phyloP scores from a whole-genome alignment of 2,797 vertebrate genomes.

The Crenichthys baileyi region DNA sequence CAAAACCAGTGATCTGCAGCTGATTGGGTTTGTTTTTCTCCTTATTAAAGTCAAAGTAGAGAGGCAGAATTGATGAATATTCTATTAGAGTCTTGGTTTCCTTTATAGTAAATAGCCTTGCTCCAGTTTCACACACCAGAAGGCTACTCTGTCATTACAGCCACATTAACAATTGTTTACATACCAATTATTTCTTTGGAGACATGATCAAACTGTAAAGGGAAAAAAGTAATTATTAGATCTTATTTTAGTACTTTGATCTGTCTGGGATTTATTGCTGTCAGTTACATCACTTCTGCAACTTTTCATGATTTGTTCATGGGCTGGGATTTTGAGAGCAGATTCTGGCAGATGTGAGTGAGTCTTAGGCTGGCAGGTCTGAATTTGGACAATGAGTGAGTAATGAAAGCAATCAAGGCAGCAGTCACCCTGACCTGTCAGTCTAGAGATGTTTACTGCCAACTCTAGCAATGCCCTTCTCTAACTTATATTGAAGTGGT shows the following conservation, averaged over 20 bases:
- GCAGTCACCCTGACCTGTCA: slow-evolving; percentile 64
- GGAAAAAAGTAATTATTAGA: slow-evolving; percentile 9
- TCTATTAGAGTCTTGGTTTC: slow-evolving; percentile 65
- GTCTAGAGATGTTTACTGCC: slow-evolving; percentile 69
- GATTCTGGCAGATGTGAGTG: slow-evolving; percentile 30
- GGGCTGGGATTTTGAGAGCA: slow-evolving; percentile 7
- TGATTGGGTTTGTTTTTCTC: slow-evolving; percentile 70
- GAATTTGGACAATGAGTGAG: slow-evolving; percentile 60
- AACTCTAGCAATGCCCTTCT: slow-evolving; percentile 56
- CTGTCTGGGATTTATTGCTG: slow-evolving; percentile 14
- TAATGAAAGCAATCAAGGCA: slow-evolving; percentile 65
- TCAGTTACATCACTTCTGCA: slow-evolving; percentile 33
- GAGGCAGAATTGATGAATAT: slow-evolving; percentile 67
- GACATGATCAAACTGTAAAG: slow-evolving; percentile 25
- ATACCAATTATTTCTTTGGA: slow-evolving; percentile 11
- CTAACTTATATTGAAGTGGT: slow-evolving; percentile 66
- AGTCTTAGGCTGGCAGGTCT: slow-evolving; percentile 35
- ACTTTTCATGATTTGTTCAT: slow-evolving; percentile 1
- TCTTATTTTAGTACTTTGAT: slow-evolving; percentile 30
- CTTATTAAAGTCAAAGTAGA: slow-evolving; percentile 65
- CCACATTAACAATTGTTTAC: slow-evolving; percentile 7
- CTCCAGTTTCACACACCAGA: slow-evolving; percentile 35
- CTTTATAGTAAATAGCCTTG: slow-evolving; percentile 44
- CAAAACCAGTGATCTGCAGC: slow-evolving; percentile 52
- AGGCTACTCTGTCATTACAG: not conserved